Evolutionary conservation across 2,113 vertebrate genomes (phyloP).

Genomic region (Epinephelus moara): DNA sequence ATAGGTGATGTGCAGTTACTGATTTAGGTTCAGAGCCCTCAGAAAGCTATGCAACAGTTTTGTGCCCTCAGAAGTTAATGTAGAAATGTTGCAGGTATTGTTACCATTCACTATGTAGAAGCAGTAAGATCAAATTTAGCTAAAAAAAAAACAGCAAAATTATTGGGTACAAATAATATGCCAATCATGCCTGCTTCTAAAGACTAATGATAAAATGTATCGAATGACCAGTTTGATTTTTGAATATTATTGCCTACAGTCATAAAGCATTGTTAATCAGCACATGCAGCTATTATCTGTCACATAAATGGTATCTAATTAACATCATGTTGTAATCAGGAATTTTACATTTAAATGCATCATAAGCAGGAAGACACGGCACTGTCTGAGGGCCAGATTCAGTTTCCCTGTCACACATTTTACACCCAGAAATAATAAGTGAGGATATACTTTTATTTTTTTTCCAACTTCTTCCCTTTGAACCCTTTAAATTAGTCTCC

Average conservation of each 20-base stretch:
- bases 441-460: background rate
- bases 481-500: conserved; percentile 42
- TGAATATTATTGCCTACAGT: background rate
- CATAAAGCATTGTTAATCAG: background rate
- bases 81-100: background rate
- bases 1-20: background rate
- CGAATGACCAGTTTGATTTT: background rate
- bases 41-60: background rate
- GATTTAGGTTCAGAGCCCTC: background rate
- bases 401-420: background rate
- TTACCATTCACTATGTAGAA: background rate
- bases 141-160: background rate
- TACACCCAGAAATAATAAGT: conserved; percentile 12
- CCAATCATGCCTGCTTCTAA: background rate
- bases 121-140: background rate
- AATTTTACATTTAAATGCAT: background rate
- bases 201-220: background rate
- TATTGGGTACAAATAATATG: too few species aligned
- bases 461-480: conserved; percentile 13
- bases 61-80: too few species aligned
- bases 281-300: background rate
- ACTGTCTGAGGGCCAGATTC: background rate
- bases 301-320: background rate
- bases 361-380: background rate
- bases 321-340: background rate